phyloP scores from a whole-genome alignment of 2,888 invertebrate genomes.

The Tipula lateralis region DNA sequence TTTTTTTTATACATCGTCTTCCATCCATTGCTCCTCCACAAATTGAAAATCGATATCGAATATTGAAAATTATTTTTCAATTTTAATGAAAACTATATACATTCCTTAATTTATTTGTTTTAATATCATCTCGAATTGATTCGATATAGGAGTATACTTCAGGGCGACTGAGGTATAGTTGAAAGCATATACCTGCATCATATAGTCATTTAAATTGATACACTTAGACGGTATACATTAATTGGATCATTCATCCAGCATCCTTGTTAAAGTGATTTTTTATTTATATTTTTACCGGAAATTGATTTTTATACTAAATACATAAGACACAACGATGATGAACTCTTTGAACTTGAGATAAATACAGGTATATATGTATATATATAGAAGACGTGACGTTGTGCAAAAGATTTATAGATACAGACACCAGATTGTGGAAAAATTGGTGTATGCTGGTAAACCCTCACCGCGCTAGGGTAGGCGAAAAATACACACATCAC shows the following conservation, averaged over 20 bases:
- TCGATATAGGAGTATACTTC: background rate
- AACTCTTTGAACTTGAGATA: background rate
- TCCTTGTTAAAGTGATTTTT: background rate
- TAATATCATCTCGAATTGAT: background rate
- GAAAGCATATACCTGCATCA: background rate
- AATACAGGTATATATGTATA: background rate
- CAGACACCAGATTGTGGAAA: no score
- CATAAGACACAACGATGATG: background rate
- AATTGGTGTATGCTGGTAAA: no score
- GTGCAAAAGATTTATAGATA: no score
- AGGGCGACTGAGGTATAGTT: background rate
- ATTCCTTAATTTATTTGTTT: conserved; percentile 9
- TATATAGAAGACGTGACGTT: no score
- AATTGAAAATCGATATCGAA: background rate
- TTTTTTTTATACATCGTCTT: background rate
- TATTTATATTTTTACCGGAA: background rate
- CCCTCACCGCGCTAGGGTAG: no score
- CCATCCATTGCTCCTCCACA: background rate
- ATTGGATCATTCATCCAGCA: background rate
- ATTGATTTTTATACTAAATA: background rate
- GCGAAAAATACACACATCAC: no score
- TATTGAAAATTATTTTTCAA: background rate
- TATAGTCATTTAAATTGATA: background rate
- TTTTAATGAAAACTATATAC: background rate
- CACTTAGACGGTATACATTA: background rate